Evolutionary conservation across 1,140 invertebrate species (phyloP), one percentile per base, ranked within the genome.

Genomic region (Euura lappo): DNA sequence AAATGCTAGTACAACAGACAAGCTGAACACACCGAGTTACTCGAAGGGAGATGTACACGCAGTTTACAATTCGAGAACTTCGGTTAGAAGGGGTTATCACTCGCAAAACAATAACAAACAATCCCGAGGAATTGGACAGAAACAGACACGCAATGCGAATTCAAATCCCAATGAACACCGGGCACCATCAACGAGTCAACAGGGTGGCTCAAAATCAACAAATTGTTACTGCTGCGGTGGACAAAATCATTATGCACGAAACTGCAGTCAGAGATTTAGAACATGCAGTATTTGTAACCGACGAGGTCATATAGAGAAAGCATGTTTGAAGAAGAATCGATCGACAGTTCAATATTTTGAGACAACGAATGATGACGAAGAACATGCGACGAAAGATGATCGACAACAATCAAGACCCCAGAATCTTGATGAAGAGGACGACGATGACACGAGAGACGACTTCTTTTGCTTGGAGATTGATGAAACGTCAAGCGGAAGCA

Each of bases 351-450:
- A 28, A 28, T 28, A 28, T 28, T 28, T 28, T 1, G 28, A 28
- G 28, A 28, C 28, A 28, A 28, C 28, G 28, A 28, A 28, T 1
- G 28, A 28, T 28, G 28, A 28, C 0, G 28, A 28, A 28, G 28
- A 28, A 1, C 28, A 28, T 28, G 28, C 28, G 0, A 28, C 28
- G 28, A 28, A 28, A 28, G 28, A 28, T 28, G 28, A 28, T 28
- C 28, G 28, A 1, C 28, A 28, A 28, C 28, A 28, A 28, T 28
- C 28, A 28, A 28, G 28, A 28, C 28, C 28, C 28, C 28, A 6
- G 70, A 6, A 71, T 82, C 66, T 76, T 76, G 10, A 67, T 70
- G 64, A 78, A 78, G 47, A 51, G 47, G 11, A 51, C 6, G 47
- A 51, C 11, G 28, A 28, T 1, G 47, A 6, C 2, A 11, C 6